Evolutionary conservation across 2,113 vertebrate species (phyloP).

Genomic region (Tachycineta bicolor): DNA sequence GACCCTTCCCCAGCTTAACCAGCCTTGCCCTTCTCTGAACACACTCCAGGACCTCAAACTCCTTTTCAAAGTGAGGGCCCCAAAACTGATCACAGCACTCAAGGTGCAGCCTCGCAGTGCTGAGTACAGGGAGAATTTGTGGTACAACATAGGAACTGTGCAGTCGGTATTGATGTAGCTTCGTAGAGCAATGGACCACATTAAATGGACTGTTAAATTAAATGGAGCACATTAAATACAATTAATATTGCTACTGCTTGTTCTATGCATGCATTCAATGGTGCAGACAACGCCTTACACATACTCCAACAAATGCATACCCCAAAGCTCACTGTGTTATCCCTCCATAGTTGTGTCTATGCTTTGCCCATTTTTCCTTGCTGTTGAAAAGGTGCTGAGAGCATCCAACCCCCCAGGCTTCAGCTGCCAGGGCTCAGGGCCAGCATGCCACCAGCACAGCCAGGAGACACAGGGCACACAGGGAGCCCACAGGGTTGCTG

Average conservation of each 20-base stretch:
- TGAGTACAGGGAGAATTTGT: not conserved
- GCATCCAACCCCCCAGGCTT: accelerated
- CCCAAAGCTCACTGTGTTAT: accelerated
- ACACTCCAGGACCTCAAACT: not conserved
- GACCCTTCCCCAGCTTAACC: not conserved
- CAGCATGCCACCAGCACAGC: not conserved
- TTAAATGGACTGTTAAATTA: not conserved
- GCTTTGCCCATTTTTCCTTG: not conserved
- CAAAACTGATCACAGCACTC: not conserved
- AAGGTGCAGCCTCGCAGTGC: not conserved
- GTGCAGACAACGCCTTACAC: not conserved
- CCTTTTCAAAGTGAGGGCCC: not conserved
- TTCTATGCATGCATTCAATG: not conserved
- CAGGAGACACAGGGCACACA: accelerated
- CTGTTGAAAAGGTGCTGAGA: not conserved
- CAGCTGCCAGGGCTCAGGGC: not conserved
- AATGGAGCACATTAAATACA: not conserved
- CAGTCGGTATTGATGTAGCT: not conserved
- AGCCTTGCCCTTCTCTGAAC: not conserved
- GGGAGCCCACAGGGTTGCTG: accelerated
- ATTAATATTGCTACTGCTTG: not conserved
- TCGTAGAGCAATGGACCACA: not conserved
- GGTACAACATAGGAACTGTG: not conserved
- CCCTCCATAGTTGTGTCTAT: accelerated
- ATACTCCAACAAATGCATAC: not conserved